Base-by-base conservation (phyloP, 2,888 invertebrate species). In the Trissolcus japonicus region DNA sequence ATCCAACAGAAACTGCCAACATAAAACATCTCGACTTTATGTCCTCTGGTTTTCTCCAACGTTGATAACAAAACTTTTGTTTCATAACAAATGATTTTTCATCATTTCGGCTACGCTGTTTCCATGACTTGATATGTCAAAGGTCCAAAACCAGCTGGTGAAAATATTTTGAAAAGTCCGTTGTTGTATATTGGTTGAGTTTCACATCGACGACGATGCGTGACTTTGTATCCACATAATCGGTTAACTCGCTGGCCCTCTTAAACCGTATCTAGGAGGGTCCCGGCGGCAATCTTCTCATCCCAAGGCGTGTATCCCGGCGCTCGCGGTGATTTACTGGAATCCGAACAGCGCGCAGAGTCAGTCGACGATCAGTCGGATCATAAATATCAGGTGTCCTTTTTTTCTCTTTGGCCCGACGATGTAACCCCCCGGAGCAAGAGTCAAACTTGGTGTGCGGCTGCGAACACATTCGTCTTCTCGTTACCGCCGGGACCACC, bases 361-460 rank as follows among this genome's bases (percentile, higher is more conserved):
- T 76, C 71, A 73, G 80, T 81, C 83, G 83, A 83, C 50, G 74
- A 86, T 86, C 86, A 85, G 82, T 80, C 80, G 79, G 82, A 83
- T 83, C 82, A 86, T 86, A 86, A 86, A 86, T 86, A 86, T 85
- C 79, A 79, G 79, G 83, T 79, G 77, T 79, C 78, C 74, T 78
- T 76, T 80, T 80, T 78, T n/a, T n/a, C n/a, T n/a, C n/a, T n/a
- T n/a, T 78, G 76, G n/a, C 4, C 68, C 54, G 73, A 62, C 75
- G 59, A 75, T 67, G 66, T 73, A 76, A 78, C 77, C 78, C 69
- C 76, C 35, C 35, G 35, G 61, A 77, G 82, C 81, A 69, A 71
- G 71, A 81, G 82, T 81, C 78, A 80, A 81, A 79, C 80, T 82
- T 65, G 74, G 66, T 35, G 35, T 35, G 35, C 46, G 79, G 66